These are phyloP conservation scores for Lomographa bimaculata DNA, from an alignment of 2,888 invertebrate species.

Conservation along the genomic window DNA sequence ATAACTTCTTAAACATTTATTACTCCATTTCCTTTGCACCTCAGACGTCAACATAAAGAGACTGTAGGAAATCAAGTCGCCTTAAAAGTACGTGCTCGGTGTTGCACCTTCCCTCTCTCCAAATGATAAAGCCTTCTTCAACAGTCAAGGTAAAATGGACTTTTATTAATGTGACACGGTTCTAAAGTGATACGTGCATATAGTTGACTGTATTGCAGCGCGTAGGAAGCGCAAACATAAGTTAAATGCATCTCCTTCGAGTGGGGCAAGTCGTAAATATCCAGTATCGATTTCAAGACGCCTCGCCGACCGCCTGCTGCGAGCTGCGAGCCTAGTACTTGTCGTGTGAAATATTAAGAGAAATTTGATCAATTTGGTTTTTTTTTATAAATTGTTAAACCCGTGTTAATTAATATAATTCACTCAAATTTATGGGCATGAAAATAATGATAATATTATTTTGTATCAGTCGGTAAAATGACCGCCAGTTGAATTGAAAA, in stretches of 20 bases:
- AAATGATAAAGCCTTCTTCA: neutral
- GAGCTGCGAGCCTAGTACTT: slow-evolving; percentile 40
- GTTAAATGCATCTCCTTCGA: slow-evolving; percentile 45
- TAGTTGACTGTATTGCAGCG: slow-evolving; percentile 7
- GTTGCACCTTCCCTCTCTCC: slow-evolving; percentile 1
- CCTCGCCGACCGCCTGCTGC: slow-evolving; percentile 60
- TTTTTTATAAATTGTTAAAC: too few species aligned
- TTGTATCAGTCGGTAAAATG: too few species aligned
- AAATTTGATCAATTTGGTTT: neutral
- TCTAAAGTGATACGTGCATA: neutral
- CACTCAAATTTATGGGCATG: too few species aligned
- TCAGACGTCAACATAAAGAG: slow-evolving; percentile 20
- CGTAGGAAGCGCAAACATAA: slow-evolving; percentile 50
- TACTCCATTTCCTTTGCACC: slow-evolving; percentile 8
- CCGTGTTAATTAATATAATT: too few species aligned
- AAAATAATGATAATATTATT: too few species aligned
- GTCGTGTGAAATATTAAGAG: slow-evolving; percentile 10
- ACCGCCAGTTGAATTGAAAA: too few species aligned
- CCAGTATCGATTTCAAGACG: slow-evolving; percentile 68
- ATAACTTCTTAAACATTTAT: slow-evolving; percentile 7
- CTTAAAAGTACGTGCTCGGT: slow-evolving; percentile 1
- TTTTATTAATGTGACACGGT: slow-evolving; percentile 10
- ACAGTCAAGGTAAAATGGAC: neutral
- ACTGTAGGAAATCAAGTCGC: slow-evolving; percentile 11
- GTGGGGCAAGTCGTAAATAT: slow-evolving; percentile 53